Evolutionary conservation across 2,797 vertebrate species (phyloP), one percentile per base, ranked within the genome.

Genomic region (Rhyacichthys aspro): DNA sequence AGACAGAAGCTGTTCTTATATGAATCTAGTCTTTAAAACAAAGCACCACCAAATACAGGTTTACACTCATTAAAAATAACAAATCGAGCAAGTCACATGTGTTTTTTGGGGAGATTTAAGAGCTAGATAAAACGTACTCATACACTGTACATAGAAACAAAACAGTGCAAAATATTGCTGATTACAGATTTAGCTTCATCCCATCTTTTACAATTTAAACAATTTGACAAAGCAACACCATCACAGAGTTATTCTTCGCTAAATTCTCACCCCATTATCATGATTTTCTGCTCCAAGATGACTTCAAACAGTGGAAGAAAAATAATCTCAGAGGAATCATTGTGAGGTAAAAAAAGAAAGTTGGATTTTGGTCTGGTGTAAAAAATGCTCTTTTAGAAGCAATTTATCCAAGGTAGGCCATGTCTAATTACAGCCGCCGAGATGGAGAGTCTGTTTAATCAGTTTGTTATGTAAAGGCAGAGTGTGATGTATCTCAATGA

Each of bases 391-490:
- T 33, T 63, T 43, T 41, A 43, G 55, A 47, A 42, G 17, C 37
- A 0, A 2, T 63, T 57, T 23, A 33, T 37, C 9, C 16, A 7
- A 44, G 16, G n/a, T 37, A 11, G 42, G 14, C 34, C 2, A 9
- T 37, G 23, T 58, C 14, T 59, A 34, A 75, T 71, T 52, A 9
- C 9, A 67, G 42, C 14, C 2, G 15, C 3, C 0, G 28, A 11
- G 15, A 49, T 1, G n/a, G 34, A 15, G 11, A 28, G 59, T 70
- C 48, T 17, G 36, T 68, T 37, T 63, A 67, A 78, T 66, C 11
- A 14, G 46, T 63, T 43, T 65, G 43, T 63, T 52, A 57, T 69
- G 65, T 56, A 69, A 59, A 63, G 60, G 59, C 63, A 32, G 34
- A 57, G n/a, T 32, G 39, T 48, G 48, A 55, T 47, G 69, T 11